Conservation (phyloP, 2,113 vertebrate species). For the Gobius niger region DNA sequence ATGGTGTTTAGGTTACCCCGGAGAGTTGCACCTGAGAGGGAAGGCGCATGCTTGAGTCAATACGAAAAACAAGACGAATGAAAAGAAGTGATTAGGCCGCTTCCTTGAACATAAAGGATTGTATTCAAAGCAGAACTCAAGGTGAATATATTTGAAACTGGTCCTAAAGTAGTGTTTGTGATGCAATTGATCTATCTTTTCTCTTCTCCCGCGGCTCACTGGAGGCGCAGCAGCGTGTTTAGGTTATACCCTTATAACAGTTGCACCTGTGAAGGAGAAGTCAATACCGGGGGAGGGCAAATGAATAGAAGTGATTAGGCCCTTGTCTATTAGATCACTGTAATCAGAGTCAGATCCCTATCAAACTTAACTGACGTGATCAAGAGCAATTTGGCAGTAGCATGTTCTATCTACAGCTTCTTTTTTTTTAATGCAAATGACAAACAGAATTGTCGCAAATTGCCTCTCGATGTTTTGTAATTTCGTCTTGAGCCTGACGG, state of each 20-base stretch:
- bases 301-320: slow-evolving; percentile 56
- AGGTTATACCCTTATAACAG: not conserved
- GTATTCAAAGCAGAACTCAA: too few species aligned
- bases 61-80: slow-evolving; percentile 41
- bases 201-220: too few species aligned
- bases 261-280: not conserved
- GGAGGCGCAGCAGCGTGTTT: too few species aligned
- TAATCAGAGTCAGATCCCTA: slow-evolving; percentile 54
- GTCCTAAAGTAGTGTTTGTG: too few species aligned
- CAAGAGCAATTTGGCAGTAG: slow-evolving; percentile 41
- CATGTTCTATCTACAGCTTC: slow-evolving; percentile 27
- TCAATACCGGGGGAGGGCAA: slow-evolving; percentile 7
- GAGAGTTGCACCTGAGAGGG: not conserved
- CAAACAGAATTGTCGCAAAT: slow-evolving; percentile 24
- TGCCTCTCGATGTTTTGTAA: slow-evolving; percentile 22
- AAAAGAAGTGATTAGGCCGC: slow-evolving; percentile 25
- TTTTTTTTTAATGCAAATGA: slow-evolving; percentile 26
- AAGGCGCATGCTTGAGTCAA: slow-evolving; percentile 20
- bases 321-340: slow-evolving; percentile 58
- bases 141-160: too few species aligned
- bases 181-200: too few species aligned
- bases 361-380: slow-evolving; percentile 43
- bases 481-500: slow-evolving; percentile 13
- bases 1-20: not conserved
- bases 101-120: too few species aligned